A percentile compares a stretch with the other conserved stretches of the same genome.
Evolutionary conservation across 2,888 invertebrate genomes (phyloP).

Genomic region (Chorisops tibialis): DNA sequence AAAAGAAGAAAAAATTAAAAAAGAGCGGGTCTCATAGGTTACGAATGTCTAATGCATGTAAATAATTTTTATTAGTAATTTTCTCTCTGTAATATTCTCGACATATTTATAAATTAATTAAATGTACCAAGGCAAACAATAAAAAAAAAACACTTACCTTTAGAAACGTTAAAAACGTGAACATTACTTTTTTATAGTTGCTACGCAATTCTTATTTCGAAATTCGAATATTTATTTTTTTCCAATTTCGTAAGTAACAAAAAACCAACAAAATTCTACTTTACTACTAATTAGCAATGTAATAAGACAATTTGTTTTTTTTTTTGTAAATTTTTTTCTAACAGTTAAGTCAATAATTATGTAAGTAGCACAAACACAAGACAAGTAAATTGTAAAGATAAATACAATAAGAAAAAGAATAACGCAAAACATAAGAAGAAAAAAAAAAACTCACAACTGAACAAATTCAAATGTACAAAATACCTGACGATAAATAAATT

Average conservation of each 20-base stretch:
- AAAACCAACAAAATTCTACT: not conserved
- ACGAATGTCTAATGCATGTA: not conserved
- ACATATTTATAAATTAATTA: not conserved
- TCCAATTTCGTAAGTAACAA: no score
- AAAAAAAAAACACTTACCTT: constrained; percentile 2
- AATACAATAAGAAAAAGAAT: constrained; percentile 3
- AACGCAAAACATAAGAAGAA: not conserved
- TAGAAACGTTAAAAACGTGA: constrained; percentile 9
- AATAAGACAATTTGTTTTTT: not conserved
- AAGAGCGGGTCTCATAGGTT: constrained; percentile 16
- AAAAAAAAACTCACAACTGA: constrained; percentile 9
- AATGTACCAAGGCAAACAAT: not conserved
- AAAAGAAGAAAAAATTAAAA: not conserved
- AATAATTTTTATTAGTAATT: constrained; percentile 1
- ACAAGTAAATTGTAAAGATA: constrained; percentile 18
- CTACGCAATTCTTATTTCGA: constrained; percentile 4
- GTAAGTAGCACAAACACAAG: constrained; percentile 17
- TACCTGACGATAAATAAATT: constrained; percentile 8
- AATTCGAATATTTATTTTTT: no score
- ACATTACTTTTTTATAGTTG: not conserved
- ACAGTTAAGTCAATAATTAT: constrained; percentile 6
- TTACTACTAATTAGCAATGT: not conserved
- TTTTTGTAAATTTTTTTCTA: constrained; percentile 10
- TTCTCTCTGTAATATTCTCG: not conserved
- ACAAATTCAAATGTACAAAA: constrained; percentile 24